phyloP scores from a whole-genome alignment of 53 echinoderm and acorn worm genomes.

The Actinopyga echinites region DNA sequence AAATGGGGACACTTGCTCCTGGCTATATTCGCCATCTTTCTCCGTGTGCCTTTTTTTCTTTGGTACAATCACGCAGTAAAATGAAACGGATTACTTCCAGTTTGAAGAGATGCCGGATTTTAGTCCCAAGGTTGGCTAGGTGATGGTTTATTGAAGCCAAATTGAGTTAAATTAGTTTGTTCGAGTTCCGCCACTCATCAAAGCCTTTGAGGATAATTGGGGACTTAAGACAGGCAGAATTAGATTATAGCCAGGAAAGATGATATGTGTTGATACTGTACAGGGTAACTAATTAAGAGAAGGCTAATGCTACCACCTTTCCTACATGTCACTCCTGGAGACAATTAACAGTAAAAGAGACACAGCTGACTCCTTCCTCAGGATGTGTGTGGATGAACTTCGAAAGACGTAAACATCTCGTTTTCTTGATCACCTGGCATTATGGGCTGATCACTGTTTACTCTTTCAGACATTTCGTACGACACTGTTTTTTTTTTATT shows the following conservation, averaged over 20 bases:
- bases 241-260: conserved; percentile 35
- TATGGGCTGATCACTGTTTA: conserved; percentile 17
- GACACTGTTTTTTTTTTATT: neutral
- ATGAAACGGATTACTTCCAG: conserved; percentile 24
- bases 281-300: conserved; percentile 33
- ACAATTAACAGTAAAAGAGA: conserved; percentile 21
- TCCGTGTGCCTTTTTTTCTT: neutral
- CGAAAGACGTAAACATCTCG: conserved; percentile 6
- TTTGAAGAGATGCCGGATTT: conserved; percentile 23
- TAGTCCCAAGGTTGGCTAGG: conserved; percentile 40
- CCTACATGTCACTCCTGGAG: conserved; percentile 27
- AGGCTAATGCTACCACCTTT: conserved; percentile 8
- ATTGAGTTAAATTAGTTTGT: conserved; percentile 38
- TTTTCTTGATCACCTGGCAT: conserved; percentile 13
- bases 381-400: neutral
- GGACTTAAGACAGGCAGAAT: conserved; percentile 33
- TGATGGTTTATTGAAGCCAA: conserved; percentile 34
- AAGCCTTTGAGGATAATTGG: conserved; percentile 29
- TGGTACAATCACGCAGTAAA: conserved; percentile 18
- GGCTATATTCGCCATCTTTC: neutral
- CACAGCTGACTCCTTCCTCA: conserved; percentile 1
- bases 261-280: conserved; percentile 25
- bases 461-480: neutral
- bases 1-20: conserved; percentile 42
- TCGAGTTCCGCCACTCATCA: conserved; percentile 28